Evolutionary conservation across 2,888 invertebrate genomes (phyloP).

Genomic region (Eupeodes luniger): DNA sequence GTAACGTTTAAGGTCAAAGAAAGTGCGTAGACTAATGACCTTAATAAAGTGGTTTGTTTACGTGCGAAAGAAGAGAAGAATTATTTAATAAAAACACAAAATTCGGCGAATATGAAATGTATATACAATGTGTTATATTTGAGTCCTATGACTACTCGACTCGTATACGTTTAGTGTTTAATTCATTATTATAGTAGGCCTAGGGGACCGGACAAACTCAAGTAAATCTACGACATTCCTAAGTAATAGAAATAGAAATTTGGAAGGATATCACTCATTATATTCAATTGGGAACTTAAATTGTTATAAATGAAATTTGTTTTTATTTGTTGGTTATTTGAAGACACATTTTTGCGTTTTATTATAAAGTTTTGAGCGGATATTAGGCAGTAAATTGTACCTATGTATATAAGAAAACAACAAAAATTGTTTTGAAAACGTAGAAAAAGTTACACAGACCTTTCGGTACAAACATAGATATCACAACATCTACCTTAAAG

Average conservation of each 20-base stretch:
- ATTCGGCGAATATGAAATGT: not conserved
- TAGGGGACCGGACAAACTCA: not conserved
- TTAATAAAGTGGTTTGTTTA: conserved; percentile 15
- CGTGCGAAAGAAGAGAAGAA: not conserved
- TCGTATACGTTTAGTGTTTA: not conserved
- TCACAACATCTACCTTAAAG: no score
- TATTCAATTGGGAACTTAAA: conserved; percentile 29
- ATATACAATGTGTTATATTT: not conserved
- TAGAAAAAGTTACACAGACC: no score
- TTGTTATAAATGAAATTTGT: conserved; percentile 12
- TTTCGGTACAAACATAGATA: no score
- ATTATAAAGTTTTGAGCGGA: not conserved
- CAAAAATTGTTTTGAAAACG: no score
- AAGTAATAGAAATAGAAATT: conserved; percentile 4
- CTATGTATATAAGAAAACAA: not conserved
- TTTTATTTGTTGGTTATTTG: not conserved
- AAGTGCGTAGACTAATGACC: conserved; percentile 21
- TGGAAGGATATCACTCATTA: conserved; percentile 33
- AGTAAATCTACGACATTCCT: not conserved
- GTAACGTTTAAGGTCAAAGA: conserved; percentile 6
- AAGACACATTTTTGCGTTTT: not conserved
- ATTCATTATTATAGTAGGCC: not conserved
- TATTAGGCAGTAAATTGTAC: not conserved
- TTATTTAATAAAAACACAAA: conserved; percentile 25
- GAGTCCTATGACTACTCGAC: not conserved